Base-by-base conservation (phyloP, 2,797 vertebrate genomes). In the Sarcoramphus papa region DNA sequence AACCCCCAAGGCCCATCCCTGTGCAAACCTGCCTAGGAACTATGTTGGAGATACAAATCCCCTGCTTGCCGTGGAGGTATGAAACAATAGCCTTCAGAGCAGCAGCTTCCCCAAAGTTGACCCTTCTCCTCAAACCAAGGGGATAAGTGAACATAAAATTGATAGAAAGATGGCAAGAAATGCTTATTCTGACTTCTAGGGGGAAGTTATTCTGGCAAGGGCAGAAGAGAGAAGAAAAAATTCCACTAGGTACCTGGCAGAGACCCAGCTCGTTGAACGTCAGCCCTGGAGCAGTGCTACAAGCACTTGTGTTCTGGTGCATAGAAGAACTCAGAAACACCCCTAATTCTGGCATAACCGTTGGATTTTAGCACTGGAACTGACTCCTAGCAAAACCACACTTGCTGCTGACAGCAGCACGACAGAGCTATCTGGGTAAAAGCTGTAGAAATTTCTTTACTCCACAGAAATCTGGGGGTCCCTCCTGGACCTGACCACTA, bases 1-100 rank as follows among this genome's bases (percentile, higher is more conserved):
- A 79, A 18, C 1, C 14, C 22, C 18, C 0, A 0, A 37, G 16
- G 31, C 45, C 17, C 27, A 16, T 50, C 57, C 45, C 24, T 57
- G 31, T 35, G 73, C 41, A 88, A 43, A 68, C 11, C 41, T 86
- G 60, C 45, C 57, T 40, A 43, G 48, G 51, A 74, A 25, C 21
- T 54, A 33, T 13, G 11, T 0, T 33, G 53, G n/a, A 47, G 12
- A 54, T 41, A 67, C 22, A 91, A 83, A 82, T n/a, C 15, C 25
- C 47, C 51, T 92, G 56, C 27, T 43, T 64, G 64, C 17, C 72
- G 35, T 1, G 20, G 57, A 83, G 41, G 27, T 16, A 20, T 20
- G 50, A 85, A 89, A 40, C 45, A 76, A 68, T 4, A 75, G 30
- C 8, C 40, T 68, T 67, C 45, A 70, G 84, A 85, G 56, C 45